phyloP scores from a whole-genome alignment of 2,888 invertebrate species.

The Caenorhabditis doughertyi region DNA sequence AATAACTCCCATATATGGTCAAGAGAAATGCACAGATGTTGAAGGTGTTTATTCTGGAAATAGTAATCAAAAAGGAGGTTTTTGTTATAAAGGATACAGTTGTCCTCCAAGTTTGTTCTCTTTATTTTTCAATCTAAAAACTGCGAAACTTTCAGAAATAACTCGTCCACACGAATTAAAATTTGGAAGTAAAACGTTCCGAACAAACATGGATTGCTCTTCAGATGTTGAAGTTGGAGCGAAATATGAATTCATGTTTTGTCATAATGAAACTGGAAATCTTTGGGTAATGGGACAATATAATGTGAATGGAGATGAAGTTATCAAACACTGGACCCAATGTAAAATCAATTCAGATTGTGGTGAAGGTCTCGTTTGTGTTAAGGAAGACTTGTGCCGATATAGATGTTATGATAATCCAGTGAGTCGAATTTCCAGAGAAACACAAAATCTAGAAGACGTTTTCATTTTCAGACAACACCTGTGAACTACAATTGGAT shows the following conservation, averaged over 20 bases:
- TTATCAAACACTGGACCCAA: slow-evolving; percentile 43
- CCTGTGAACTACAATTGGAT: slow-evolving; percentile 39
- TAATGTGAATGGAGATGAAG: slow-evolving; percentile 55
- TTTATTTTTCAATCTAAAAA: neutral
- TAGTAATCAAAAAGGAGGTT: slow-evolving; percentile 36
- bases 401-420: slow-evolving; percentile 53
- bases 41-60: slow-evolving; percentile 40
- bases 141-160: slow-evolving; percentile 27
- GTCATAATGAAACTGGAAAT: slow-evolving; percentile 43
- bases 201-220: slow-evolving; percentile 42
- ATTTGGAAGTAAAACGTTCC: slow-evolving; percentile 31
- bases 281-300: slow-evolving; percentile 45
- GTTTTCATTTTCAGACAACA: slow-evolving; percentile 27
- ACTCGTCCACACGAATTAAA: neutral
- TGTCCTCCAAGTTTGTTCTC: slow-evolving; percentile 31
- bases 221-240: neutral
- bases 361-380: slow-evolving; percentile 43
- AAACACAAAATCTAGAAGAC: neutral
- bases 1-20: slow-evolving; percentile 47
- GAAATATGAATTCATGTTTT: slow-evolving; percentile 47
- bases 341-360: slow-evolving; percentile 31
- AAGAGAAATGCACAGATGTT: slow-evolving; percentile 26
- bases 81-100: slow-evolving; percentile 52
- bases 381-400: slow-evolving; percentile 43
- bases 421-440: slow-evolving; percentile 12